Evolutionary conservation across 2,113 vertebrate genomes (phyloP).

Genomic region (Tachysurus fulvidraco): DNA sequence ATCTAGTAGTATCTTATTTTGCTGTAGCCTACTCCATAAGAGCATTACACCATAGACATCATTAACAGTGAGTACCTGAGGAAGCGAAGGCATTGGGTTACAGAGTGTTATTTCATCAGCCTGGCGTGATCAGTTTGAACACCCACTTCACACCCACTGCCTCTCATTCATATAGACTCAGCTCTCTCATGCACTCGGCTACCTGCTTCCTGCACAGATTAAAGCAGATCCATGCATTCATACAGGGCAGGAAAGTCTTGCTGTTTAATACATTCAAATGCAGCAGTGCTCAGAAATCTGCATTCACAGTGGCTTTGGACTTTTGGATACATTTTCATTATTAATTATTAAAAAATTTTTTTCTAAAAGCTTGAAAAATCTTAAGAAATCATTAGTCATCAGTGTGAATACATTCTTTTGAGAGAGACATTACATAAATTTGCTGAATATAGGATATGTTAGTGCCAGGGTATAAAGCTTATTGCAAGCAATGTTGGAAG

Average conservation of each 20-base stretch:
- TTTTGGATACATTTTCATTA: neutral
- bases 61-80: slow-evolving; percentile 6
- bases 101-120: slow-evolving; percentile 63
- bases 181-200: slow-evolving; percentile 62
- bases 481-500: neutral
- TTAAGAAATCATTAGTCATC: neutral
- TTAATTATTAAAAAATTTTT: neutral
- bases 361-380: neutral
- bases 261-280: neutral
- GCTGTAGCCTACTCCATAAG: neutral
- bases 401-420: neutral
- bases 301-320: neutral
- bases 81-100: slow-evolving; percentile 51
- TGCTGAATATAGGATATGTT: neutral
- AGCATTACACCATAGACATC: neutral
- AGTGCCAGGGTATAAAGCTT: neutral
- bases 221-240: slow-evolving; percentile 53
- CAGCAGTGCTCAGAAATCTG: neutral
- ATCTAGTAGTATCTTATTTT: neutral
- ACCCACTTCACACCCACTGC: slow-evolving; percentile 67
- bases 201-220: slow-evolving; percentile 63
- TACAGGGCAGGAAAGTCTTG: neutral
- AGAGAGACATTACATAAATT: neutral
- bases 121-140: slow-evolving; percentile 63
- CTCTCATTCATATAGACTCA: slow-evolving; percentile 65